Evolutionary conservation across 2,888 invertebrate species (phyloP).

Genomic region (Agriopis marginaria): DNA sequence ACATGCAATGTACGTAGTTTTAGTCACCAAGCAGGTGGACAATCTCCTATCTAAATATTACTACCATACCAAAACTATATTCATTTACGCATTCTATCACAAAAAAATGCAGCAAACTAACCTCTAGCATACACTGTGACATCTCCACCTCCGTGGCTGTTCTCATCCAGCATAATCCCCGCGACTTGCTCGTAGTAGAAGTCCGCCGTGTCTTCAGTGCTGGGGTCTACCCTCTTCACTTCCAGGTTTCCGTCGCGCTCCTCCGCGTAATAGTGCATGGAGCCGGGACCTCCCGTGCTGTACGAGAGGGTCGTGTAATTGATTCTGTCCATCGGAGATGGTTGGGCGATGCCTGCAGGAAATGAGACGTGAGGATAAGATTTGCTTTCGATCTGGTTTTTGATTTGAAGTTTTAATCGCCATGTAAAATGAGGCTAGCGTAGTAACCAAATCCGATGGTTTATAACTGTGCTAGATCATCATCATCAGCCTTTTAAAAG

Average conservation of each 20-base stretch:
- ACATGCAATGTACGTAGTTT: no score
- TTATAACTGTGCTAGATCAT: no score
- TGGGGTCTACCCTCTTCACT: slow-evolving; percentile 87
- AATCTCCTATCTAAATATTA: no score
- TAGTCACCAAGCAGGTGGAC: no score
- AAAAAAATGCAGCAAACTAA: slow-evolving; percentile 39
- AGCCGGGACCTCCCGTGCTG: slow-evolving; percentile 90
- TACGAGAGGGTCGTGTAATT: slow-evolving; percentile 93
- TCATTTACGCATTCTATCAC: background rate
- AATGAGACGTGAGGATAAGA: slow-evolving; percentile 15
- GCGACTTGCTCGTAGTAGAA: slow-evolving; percentile 91
- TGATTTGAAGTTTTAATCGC: no score
- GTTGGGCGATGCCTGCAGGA: slow-evolving; percentile 86
- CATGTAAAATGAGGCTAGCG: no score
- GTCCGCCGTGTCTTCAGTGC: slow-evolving; percentile 84
- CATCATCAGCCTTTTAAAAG: no score
- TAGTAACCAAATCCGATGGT: no score
- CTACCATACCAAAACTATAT: no score
- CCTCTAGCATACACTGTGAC: slow-evolving; percentile 94
- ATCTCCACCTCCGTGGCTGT: slow-evolving; percentile 94
- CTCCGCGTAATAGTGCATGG: slow-evolving; percentile 84
- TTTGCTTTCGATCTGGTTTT: no score
- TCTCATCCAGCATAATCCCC: slow-evolving; percentile 89
- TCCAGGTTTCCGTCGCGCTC: slow-evolving; percentile 58
- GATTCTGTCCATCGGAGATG: slow-evolving; percentile 87